Base-by-base conservation (phyloP, 2,888 invertebrate genomes). In the Amiota mariae region DNA sequence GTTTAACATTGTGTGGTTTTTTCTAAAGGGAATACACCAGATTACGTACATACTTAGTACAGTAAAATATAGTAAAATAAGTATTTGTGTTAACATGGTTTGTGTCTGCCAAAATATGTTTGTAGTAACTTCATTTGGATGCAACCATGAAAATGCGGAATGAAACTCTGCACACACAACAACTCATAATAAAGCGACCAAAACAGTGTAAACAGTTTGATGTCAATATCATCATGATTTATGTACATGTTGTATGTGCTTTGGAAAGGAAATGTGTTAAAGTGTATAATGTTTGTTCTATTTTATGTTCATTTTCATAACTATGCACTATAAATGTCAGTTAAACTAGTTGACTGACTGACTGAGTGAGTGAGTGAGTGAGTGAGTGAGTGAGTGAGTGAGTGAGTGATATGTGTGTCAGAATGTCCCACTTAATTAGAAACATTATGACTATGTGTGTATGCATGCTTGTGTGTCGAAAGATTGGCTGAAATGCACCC, bases 1-100 rank as follows among this genome's bases (percentile, higher is more conserved):
- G 82, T 76, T 73, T 72, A 74, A 74, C 63, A 47, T 66, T 74
- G 71, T 36, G 36, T 71, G 71, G 67, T 56, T 64, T 64, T 63
- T 64, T 54, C 59, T 51, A 70, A 72, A 64, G 57, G 64, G 72
- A 75, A 76, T 54, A 15, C 51, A 15, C 51, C 13, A 70, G 72
- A 78, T 76, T 78, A 72, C 72, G 6, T 36, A 36, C 3, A 36
- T 36, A 24, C 24, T 24, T 24, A 2, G 36, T 36, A 36, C 6
- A n/a, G n/a, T n/a, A n/a, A n/a, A n/a, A 36, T 36, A 6, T 36
- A 6, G 36, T 36, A 36, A 2, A 36, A 36, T 36, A 2, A 36
- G 6, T 36, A 36, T 36, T 36, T 36, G 4, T 36, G 36, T 36
- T 36, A 6, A 36, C 36, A 36, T 6, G 8, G 36, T 36, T 36